Evolutionary conservation across 2,113 vertebrate species (phyloP).

Genomic region (Hyla sarda): DNA sequence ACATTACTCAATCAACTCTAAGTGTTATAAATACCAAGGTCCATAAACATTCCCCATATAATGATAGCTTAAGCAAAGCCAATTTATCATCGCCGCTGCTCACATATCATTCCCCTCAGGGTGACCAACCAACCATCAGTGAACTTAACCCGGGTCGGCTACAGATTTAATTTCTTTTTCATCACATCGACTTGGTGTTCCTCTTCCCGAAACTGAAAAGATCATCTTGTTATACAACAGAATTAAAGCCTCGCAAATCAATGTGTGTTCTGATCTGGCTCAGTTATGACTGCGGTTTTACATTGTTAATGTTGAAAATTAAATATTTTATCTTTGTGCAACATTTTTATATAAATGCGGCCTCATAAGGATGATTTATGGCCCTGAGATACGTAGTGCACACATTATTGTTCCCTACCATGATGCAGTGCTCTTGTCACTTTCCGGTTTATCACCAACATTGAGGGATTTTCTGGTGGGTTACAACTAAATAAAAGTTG

Average conservation of each 20-base stretch:
- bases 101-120: conserved; percentile 76
- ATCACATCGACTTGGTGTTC: conserved; percentile 29
- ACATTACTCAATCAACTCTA: conserved; percentile 82
- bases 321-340: background rate
- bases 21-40: conserved; percentile 86
- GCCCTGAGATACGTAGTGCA: background rate
- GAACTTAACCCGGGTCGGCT: conserved; percentile 64
- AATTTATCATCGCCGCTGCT: conserved; percentile 82
- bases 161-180: conserved; percentile 68
- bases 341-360: background rate
- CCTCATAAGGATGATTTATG: background rate
- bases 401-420: background rate
- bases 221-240: conserved; percentile 63
- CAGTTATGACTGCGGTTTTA: background rate
- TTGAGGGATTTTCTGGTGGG: no score
- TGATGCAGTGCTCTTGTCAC: background rate
- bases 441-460: background rate
- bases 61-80: conserved; percentile 89
- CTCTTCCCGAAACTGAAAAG: conserved; percentile 59
- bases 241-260: conserved; percentile 68
- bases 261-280: conserved; percentile 53
- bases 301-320: background rate
- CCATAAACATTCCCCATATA: conserved; percentile 85
- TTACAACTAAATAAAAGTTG: no score
- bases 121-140: conserved; percentile 75